Percentiles rank a stretch among this genome's conserved stretches.
Evolutionary conservation across 1,140 invertebrate species (phyloP).

Genomic region (Drosophila sp.): DNA sequence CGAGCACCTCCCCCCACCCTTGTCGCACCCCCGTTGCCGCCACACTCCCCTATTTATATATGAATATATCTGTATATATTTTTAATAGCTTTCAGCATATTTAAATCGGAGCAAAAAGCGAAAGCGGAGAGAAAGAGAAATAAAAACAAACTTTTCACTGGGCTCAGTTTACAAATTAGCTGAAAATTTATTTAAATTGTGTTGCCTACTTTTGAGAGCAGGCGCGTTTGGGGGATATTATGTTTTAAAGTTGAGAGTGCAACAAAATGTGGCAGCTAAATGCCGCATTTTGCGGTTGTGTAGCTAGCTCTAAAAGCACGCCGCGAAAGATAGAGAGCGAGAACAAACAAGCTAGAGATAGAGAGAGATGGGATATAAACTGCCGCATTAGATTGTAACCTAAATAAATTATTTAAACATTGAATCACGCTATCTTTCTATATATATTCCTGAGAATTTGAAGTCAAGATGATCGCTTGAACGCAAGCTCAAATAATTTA

Average conservation of each 20-base stretch:
- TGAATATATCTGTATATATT: conserved; percentile 16
- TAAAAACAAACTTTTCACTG: conserved; percentile 65
- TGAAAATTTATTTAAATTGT: conserved; percentile 74
- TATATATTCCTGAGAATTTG: neutral
- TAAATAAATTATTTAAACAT: conserved; percentile 36
- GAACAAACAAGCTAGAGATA: too few relatives aligned
- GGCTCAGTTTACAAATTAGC: conserved; percentile 71
- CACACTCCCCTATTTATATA: neutral
- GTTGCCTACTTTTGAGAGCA: conserved; percentile 53
- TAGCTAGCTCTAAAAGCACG: neutral
- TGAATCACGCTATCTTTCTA: conserved; percentile 3
- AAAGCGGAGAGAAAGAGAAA: conserved; percentile 28
- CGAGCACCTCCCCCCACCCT: neutral
- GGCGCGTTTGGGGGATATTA: neutral
- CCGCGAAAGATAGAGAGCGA: neutral
- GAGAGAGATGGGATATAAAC: neutral
- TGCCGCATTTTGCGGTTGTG: conserved; percentile 19
- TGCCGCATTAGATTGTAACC: conserved; percentile 4
- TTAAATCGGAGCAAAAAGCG: conserved; percentile 65
- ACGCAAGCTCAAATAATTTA: conserved; percentile 2
- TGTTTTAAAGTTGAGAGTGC: conserved; percentile 10
- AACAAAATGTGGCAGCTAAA: conserved; percentile 22
- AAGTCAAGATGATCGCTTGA: neutral
- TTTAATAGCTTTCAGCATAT: conserved; percentile 74
- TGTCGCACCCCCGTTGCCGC: neutral